Base-by-base conservation (phyloP, 2,888 invertebrate genomes). In the Ochropleura leucogaster region DNA sequence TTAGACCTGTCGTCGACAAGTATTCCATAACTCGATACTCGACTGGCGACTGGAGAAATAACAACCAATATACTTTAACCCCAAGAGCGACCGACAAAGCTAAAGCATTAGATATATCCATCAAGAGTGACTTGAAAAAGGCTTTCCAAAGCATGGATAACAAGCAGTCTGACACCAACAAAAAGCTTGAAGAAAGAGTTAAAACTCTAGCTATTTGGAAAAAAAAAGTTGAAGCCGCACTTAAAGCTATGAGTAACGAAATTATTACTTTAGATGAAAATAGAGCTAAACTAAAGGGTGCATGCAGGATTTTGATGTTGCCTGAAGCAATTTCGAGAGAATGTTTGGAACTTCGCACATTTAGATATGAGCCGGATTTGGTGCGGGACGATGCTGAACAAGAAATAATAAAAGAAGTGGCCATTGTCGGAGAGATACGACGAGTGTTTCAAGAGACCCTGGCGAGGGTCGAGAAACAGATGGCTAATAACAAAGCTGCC, bases 381-480 rank as follows among this genome's bases (percentile, higher is more conserved):
- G 98, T 98, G 0, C 96, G 98, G 71, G 98, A 98, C 89, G 97
- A 97, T 42, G 97, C 98, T n/a, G 98, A 98, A 91, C 98, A 98
- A 85, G 98, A 98, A 91, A 92, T 98, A 46, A 97, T 98, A 14
- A 98, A 97, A 92, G 98, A 98, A 93, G 94, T 98, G 51, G 97
- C 98, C 0, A 96, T 98, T n/a, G 97, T 98, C 42, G 97, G 97
- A 0, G 98, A 98, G 92, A 97, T 98, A 68, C 96, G 97, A 79
- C 96, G 97, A 79, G 94, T 97, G 0, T 97, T 98, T 74, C 94
- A 95, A 49, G 96, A 97, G 70, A 97, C 97, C 0, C 92, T 98
- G 60, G 95, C 96, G 16, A 98, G 98, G 90, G 97, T 98, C 2
- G 97, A 98, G 82, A 93, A 95, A 47, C 98, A 98, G 91, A 96